A percentile compares a stretch with the other conserved stretches of the same genome.
phyloP scores from a whole-genome alignment of 2,888 invertebrate genomes.

The Tenthredo livida region DNA sequence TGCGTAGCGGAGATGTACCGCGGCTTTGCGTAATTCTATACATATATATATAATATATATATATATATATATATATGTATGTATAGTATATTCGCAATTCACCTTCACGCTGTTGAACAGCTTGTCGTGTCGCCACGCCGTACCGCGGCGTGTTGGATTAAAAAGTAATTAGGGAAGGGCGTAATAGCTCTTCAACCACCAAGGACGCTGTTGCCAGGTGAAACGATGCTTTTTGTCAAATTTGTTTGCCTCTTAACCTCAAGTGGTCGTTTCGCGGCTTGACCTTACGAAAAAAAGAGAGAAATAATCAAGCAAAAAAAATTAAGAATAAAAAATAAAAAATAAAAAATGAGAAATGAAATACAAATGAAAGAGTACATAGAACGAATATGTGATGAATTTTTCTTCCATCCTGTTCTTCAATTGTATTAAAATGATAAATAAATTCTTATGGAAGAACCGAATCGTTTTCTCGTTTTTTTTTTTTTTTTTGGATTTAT shows the following conservation, averaged over 20 bases:
- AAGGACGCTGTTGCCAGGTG: conserved; percentile 22
- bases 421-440: background rate
- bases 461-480: background rate
- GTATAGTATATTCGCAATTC: background rate
- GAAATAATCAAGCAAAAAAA: background rate
- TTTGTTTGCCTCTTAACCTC: background rate
- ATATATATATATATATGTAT: background rate
- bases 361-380: background rate
- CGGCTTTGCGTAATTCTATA: background rate
- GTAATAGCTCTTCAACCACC: background rate
- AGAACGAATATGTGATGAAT: background rate
- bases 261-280: conserved; percentile 4
- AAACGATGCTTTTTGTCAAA: conserved; percentile 31
- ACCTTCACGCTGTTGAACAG: conserved; percentile 1
- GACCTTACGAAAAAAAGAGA: background rate
- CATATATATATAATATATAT: background rate
- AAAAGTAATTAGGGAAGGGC: conserved; percentile 17
- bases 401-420: background rate
- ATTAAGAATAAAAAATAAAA: background rate
- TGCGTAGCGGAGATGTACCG: background rate
- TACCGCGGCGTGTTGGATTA: background rate
- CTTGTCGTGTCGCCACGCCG: background rate
- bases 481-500: background rate
- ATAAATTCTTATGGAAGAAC: too few species aligned
- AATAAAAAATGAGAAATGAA: background rate